Conservation (phyloP, 2,113 vertebrate genomes). For the Raja brachyura region DNA sequence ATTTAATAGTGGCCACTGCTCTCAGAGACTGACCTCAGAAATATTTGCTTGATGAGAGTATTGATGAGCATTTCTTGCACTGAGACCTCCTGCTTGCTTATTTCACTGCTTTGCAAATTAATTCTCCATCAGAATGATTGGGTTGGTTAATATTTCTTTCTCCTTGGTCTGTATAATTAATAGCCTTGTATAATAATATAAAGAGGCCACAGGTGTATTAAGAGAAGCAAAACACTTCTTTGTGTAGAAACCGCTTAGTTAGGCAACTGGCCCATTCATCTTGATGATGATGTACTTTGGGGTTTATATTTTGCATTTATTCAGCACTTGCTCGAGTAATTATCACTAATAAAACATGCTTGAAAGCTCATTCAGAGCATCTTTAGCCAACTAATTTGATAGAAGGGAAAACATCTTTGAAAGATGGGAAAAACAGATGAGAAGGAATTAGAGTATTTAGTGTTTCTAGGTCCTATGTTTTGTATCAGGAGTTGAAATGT, state of each 20-base stretch:
- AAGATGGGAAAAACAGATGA: not conserved
- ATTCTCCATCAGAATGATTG: constrained; percentile 41
- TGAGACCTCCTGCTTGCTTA: constrained; percentile 47
- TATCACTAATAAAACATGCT: constrained; percentile 25
- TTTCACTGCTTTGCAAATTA: constrained; percentile 51
- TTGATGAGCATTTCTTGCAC: constrained; percentile 49
- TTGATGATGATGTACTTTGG: constrained; percentile 37
- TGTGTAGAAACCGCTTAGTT: constrained; percentile 31
- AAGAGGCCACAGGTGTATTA: constrained; percentile 48
- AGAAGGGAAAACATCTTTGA: constrained; percentile 11
- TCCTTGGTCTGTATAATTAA: constrained; percentile 52
- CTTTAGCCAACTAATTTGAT: not conserved
- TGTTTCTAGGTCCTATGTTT: not conserved
- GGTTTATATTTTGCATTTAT: constrained; percentile 31
- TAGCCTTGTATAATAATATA: constrained; percentile 48
- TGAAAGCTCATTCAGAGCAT: not conserved
- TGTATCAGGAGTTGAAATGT: not conserved
- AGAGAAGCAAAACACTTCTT: constrained; percentile 43
- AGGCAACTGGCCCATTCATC: constrained; percentile 38
- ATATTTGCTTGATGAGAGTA: constrained; percentile 47
- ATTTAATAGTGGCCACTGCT: constrained; percentile 46
- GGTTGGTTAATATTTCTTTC: constrained; percentile 43
- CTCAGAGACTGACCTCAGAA: constrained; percentile 27
- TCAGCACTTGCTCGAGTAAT: constrained; percentile 31
- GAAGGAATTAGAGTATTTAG: not conserved